Evolutionary conservation across 2,888 invertebrate species (phyloP).

Genomic region (Cotesia congregata): DNA sequence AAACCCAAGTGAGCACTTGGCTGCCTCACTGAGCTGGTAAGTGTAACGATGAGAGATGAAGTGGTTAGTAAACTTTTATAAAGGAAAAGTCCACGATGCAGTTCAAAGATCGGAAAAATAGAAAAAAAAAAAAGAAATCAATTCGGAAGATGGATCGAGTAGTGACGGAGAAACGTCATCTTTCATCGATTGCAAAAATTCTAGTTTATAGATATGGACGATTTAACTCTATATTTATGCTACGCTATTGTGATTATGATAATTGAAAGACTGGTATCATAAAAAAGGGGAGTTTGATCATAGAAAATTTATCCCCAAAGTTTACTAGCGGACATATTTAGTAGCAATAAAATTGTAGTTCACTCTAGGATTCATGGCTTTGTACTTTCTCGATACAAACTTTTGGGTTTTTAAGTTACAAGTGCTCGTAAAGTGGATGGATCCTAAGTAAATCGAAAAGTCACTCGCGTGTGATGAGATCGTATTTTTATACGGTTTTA

Average conservation of each 20-base stretch:
- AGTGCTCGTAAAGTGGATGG: neutral
- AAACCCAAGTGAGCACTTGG: constrained; percentile 6
- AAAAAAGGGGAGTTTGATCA: no score
- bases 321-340: neutral
- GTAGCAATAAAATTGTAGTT: neutral
- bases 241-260: no score
- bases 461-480: neutral
- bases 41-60: constrained; percentile 29
- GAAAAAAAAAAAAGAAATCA: constrained; percentile 33
- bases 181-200: neutral
- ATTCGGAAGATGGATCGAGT: constrained; percentile 21
- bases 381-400: neutral
- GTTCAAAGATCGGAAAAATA: constrained; percentile 44
- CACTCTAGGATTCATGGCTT: neutral
- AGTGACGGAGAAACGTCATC: neutral
- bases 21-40: constrained; percentile 19
- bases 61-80: constrained; percentile 34
- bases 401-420: neutral
- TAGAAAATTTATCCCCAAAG: no score
- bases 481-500: no score
- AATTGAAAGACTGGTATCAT: no score
- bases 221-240: no score
- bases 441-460: no score
- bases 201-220: no score
- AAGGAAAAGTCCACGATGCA: constrained; percentile 42